Conservation (phyloP, 2,113 vertebrate species). For the Scartelaos histophorus region DNA sequence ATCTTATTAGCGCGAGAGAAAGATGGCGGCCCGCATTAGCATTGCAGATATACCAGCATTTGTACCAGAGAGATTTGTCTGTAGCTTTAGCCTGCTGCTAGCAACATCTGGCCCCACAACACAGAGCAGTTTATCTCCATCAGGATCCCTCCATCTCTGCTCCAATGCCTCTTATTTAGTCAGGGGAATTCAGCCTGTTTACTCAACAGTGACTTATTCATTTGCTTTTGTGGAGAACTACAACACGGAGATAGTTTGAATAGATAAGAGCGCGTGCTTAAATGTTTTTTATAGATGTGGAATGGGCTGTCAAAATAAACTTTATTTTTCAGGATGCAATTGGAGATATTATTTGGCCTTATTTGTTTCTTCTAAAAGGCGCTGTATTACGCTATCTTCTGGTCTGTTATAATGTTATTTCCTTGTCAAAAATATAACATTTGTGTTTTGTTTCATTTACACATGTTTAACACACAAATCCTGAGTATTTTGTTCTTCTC, state of each 20-base stretch:
- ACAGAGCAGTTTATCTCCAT: neutral
- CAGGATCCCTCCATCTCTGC: neutral
- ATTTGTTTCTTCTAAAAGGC: too few relatives aligned
- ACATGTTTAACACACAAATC: too few relatives aligned
- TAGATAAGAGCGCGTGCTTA: neutral
- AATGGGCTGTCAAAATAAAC: neutral
- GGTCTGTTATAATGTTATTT: too few relatives aligned
- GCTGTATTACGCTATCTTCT: too few relatives aligned
- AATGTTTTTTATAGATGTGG: neutral
- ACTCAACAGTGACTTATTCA: neutral
- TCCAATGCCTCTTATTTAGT: neutral
- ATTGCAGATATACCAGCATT: constrained; percentile 14
- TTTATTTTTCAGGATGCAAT: too few relatives aligned
- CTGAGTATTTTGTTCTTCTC: too few relatives aligned
- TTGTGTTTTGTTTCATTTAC: too few relatives aligned
- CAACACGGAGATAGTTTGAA: neutral
- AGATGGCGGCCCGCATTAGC: neutral
- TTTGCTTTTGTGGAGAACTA: neutral
- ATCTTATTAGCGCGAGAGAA: constrained; percentile 24
- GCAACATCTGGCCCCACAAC: constrained; percentile 15
- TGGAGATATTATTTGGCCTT: too few relatives aligned
- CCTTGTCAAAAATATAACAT: too few relatives aligned
- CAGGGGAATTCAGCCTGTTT: neutral
- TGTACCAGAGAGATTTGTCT: constrained; percentile 19
- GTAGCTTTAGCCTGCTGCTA: constrained; percentile 16